Percentiles rank a stretch among this genome's conserved stretches.
phyloP scores from a whole-genome alignment of 2,888 invertebrate genomes.

The Noctua comes region DNA sequence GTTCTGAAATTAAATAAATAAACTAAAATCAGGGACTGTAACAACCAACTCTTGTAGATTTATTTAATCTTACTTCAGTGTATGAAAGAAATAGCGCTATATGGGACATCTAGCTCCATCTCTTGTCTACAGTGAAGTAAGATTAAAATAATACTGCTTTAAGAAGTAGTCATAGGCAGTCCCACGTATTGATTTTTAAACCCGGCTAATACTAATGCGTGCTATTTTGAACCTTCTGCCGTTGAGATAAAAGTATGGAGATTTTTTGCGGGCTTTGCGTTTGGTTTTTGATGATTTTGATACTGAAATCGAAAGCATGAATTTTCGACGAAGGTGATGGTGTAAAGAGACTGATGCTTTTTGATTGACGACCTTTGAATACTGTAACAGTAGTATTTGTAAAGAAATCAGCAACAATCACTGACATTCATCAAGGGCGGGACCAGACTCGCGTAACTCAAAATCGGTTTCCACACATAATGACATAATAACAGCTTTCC shows the following conservation, averaged over 20 bases:
- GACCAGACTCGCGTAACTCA: slow-evolving; percentile 3
- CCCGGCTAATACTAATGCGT: slow-evolving; percentile 32
- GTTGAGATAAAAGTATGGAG: not conserved
- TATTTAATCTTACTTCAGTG: not conserved
- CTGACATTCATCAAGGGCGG: slow-evolving; percentile 9
- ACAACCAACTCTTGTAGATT: not conserved
- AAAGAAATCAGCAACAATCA: not conserved
- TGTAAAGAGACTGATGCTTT: slow-evolving; percentile 15
- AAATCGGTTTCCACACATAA: not conserved
- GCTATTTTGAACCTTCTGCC: slow-evolving; percentile 19
- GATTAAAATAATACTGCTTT: not conserved
- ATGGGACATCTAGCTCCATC: not conserved
- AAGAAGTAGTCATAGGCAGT: not conserved
- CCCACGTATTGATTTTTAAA: not conserved
- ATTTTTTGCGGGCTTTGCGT: slow-evolving; percentile 33
- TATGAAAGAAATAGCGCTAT: not conserved
- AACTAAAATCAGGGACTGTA: slow-evolving; percentile 11
- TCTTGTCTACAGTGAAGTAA: not conserved
- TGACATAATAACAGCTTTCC: not conserved
- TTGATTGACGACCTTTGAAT: slow-evolving; percentile 15
- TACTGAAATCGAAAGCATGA: slow-evolving; percentile 34
- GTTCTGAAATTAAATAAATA: not conserved
- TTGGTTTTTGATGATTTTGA: slow-evolving; percentile 26
- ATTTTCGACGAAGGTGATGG: slow-evolving; percentile 35
- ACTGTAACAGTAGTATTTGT: slow-evolving; percentile 12